Evolutionary conservation across 2,113 vertebrate species (phyloP).

Genomic region (Crotophaga sulcirostris): DNA sequence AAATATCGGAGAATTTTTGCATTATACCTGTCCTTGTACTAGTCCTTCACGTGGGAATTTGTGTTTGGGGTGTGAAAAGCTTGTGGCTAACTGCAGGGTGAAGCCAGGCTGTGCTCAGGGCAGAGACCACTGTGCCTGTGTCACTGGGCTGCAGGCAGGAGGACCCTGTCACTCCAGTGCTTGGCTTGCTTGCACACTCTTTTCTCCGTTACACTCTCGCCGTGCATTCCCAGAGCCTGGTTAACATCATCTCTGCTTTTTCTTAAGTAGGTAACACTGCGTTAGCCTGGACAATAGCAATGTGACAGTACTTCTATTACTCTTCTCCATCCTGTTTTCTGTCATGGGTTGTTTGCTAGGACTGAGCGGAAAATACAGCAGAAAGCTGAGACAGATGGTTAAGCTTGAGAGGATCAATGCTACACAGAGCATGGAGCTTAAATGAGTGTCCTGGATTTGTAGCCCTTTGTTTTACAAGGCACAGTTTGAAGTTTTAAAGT

Average conservation of each 20-base stretch:
- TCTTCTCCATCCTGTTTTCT: background rate
- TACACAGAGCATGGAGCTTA: background rate
- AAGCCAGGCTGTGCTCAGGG: background rate
- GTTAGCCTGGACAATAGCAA: background rate
- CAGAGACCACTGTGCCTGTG: background rate
- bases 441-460: background rate
- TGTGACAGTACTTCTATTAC: background rate
- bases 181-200: background rate
- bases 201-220: background rate
- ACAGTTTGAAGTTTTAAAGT: background rate
- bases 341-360: background rate
- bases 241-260: background rate
- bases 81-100: background rate
- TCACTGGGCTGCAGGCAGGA: fast-evolving
- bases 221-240: background rate
- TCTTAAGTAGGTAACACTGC: background rate
- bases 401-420: background rate
- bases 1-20: background rate
- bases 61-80: background rate
- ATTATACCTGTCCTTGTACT: background rate
- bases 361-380: background rate
- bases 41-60: background rate
- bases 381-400: background rate
- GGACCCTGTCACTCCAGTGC: background rate
- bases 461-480: background rate